A percentile compares a stretch with the other conserved stretches of the same genome.
Evolutionary conservation across 2,113 vertebrate species (phyloP).

Genomic region (Sceloporus undulatus): DNA sequence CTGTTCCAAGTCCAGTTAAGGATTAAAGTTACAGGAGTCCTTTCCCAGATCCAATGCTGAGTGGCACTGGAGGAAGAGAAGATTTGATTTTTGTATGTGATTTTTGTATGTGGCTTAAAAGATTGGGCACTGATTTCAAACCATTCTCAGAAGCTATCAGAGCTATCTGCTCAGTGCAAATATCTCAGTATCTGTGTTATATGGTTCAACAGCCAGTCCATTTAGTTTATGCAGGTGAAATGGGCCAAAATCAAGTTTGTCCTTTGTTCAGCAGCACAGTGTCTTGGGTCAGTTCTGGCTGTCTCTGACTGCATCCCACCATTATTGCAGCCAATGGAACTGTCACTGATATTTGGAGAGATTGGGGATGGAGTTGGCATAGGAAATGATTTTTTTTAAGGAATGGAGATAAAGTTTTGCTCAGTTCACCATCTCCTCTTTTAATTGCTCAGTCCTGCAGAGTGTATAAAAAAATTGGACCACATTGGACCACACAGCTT

Average conservation of each 20-base stretch:
- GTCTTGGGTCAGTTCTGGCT: not conserved
- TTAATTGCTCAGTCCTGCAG: not conserved
- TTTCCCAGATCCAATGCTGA: too few species aligned
- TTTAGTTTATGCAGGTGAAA: not conserved
- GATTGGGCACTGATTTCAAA: too few species aligned
- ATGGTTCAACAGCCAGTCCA: not conserved
- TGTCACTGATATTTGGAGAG: not conserved
- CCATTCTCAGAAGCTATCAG: too few species aligned
- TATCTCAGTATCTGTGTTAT: not conserved
- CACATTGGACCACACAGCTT: not conserved
- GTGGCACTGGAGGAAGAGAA: too few species aligned
- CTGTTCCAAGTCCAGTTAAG: too few species aligned
- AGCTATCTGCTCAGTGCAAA: too few species aligned
- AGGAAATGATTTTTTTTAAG: not conserved
- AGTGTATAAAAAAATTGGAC: too few species aligned
- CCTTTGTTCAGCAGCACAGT: too few species aligned
- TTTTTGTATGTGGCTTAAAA: too few species aligned
- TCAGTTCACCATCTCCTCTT: not conserved
- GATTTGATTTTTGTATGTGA: too few species aligned
- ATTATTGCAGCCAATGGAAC: not conserved
- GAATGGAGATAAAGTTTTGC: not conserved
- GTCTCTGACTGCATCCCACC: not conserved
- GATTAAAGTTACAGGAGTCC: too few species aligned
- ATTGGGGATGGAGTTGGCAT: not conserved
- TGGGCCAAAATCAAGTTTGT: too few species aligned